Conservation (phyloP, 2,888 invertebrate species). For the Agrochola litura region DNA sequence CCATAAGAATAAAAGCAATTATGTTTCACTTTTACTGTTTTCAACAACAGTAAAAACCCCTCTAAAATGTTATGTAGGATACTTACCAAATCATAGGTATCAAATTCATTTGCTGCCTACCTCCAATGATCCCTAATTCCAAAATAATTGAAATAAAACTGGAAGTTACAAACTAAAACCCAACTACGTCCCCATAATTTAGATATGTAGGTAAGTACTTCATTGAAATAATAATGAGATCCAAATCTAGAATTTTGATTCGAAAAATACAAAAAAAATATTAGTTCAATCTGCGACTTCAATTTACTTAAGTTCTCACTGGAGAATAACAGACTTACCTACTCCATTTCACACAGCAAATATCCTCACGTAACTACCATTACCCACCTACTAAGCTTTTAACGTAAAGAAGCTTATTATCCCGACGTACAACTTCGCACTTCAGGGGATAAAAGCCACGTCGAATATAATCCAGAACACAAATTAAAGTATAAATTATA, state of each 20-base stretch:
- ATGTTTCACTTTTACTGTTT: too few species aligned
- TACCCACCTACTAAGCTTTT: slow-evolving; percentile 34
- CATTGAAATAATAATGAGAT: not conserved
- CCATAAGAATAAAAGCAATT: too few species aligned
- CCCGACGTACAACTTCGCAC: slow-evolving; percentile 35
- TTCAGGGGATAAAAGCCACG: slow-evolving; percentile 41
- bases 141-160: too few species aligned
- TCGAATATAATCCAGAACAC: slow-evolving; percentile 34
- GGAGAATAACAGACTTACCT: slow-evolving; percentile 38
- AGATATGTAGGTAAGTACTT: not conserved
- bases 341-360: slow-evolving; percentile 37
- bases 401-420: slow-evolving; percentile 48
- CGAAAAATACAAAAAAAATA: not conserved
- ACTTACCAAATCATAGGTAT: too few species aligned
- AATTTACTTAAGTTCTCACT: slow-evolving; percentile 41
- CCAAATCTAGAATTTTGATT: not conserved
- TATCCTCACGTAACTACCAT: slow-evolving; percentile 37
- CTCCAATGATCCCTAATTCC: too few species aligned
- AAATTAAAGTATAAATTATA: slow-evolving; percentile 26
- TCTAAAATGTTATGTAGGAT: too few species aligned
- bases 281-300: slow-evolving; percentile 19
- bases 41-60: too few species aligned
- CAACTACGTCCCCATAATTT: too few species aligned
- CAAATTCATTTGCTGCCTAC: too few species aligned
- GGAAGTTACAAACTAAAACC: too few species aligned